Base-by-base conservation (phyloP, 2,113 vertebrate species). In the Terrapene triunguis region DNA sequence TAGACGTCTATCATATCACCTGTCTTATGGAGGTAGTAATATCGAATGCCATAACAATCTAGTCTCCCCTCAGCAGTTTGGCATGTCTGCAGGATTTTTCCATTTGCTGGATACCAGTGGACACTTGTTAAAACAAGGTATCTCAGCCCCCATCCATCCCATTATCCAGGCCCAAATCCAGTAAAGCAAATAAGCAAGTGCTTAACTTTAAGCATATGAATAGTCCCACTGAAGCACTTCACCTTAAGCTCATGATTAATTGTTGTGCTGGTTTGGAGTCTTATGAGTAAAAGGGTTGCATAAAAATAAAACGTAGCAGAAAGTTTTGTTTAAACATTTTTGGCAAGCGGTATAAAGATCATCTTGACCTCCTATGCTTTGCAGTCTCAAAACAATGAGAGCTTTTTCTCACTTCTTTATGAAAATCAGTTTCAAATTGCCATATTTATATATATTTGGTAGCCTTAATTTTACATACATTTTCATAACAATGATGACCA, bases 381-480 rank as follows among this genome's bases (percentile, higher is more conserved):
- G 88, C 88, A 78, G 94, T 96, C 94, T 88, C 76, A 79, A 91
- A 96, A 94, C 80, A 97, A 95, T 91, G 50, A 95, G 96, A 96
- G 94, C 94, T 95, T 96, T 97, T 96, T 89, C 94, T 97, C 96
- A 97, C 94, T 93, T 97, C 89, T 96, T 92, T 94, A 87, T 92
- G 95, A 93, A 95, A 94, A 91, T 96, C 95, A 96, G 1, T 2
- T 96, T 89, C 94, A 94, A 95, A 97, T 94, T 96, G 57, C 86
- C 95, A 94, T 96, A 96, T 96, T 96, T 93, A 95, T 94, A 95
- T 97, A 95, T 97, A 96, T 96, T 93, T 96, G 80, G 35, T 84
- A 92, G 93, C 85, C 85, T 96, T 96, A 94, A 93, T 96, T 95
- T 93, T 95, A 19, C 82, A 85, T 38, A 14, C 9, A 8, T 91